These are phyloP conservation scores for Papio anubis DNA, from an alignment of 2,113 vertebrate genomes.

Conservation along the genomic window DNA sequence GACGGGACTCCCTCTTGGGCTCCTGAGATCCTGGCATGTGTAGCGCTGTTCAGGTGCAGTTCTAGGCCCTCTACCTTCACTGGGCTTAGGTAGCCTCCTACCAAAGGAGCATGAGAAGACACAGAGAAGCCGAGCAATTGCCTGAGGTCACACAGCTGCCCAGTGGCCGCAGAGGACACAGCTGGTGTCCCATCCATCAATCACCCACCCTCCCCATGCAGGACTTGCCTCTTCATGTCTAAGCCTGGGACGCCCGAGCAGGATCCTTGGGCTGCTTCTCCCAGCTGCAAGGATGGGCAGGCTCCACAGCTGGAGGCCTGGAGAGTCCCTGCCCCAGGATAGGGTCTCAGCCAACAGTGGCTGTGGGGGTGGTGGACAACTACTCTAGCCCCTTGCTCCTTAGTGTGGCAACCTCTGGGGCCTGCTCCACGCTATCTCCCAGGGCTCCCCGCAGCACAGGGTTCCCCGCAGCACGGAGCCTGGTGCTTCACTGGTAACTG, in stretches of 20 bases:
- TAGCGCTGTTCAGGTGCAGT: fast-evolving
- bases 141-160: neutral
- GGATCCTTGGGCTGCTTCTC: neutral
- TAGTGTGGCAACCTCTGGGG: fast-evolving
- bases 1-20: fast-evolving
- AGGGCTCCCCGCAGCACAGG: too few species aligned
- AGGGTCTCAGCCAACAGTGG: neutral
- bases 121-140: neutral
- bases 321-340: neutral
- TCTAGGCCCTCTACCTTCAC: neutral
- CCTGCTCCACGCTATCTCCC: neutral
- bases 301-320: neutral
- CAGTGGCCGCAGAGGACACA: fast-evolving
- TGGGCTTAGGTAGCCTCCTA: neutral
- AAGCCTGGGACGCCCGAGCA: neutral
- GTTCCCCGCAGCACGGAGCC: neutral
- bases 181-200: neutral
- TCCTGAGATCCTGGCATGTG: fast-evolving
- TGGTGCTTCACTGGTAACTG: neutral
- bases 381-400: neutral
- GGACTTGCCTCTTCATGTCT: neutral
- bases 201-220: neutral
- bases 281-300: neutral
- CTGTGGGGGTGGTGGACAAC: fast-evolving
- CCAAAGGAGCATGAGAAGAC: fast-evolving